Evolutionary conservation across 1,140 invertebrate species (phyloP).

Genomic region (Trinorchestia longiramus): DNA sequence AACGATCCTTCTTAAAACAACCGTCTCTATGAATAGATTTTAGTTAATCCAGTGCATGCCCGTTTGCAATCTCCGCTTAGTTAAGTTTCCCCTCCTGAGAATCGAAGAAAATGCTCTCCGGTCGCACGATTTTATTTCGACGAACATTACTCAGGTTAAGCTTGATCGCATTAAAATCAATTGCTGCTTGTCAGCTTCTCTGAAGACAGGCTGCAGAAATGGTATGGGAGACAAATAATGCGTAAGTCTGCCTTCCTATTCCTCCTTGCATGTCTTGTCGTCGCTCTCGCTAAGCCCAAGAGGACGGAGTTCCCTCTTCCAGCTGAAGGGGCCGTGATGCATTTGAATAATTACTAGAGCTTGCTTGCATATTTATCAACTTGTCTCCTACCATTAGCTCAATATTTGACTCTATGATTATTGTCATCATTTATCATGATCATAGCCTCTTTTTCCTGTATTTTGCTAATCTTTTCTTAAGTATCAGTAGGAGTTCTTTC

Average conservation of each 20-base stretch:
- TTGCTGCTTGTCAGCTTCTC: constrained; percentile 17
- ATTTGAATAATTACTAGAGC: neutral
- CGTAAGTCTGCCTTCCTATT: neutral
- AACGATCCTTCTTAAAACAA: constrained; percentile 16
- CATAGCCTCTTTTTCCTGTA: neutral
- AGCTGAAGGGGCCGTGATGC: neutral
- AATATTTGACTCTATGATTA: neutral
- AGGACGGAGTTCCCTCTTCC: neutral
- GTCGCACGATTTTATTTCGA: neutral
- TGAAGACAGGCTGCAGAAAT: constrained; percentile 20
- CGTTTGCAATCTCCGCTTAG: neutral
- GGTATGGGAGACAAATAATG: neutral
- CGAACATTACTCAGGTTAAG: neutral
- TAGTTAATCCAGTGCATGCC: constrained; percentile 9
- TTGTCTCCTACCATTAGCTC: neutral
- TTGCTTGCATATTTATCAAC: neutral
- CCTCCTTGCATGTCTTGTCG: neutral
- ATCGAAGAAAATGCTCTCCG: constrained; percentile 1
- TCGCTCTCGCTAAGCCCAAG: neutral
- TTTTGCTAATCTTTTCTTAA: neutral
- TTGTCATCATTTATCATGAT: neutral
- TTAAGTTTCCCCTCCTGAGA: neutral
- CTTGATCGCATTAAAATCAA: constrained; percentile 34
- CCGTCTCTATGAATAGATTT: constrained; percentile 46
- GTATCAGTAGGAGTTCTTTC: neutral